A percentile compares a stretch with the other conserved stretches of the same genome.
Conservation (phyloP, 2,888 invertebrate genomes). For the Oithona nana region DNA sequence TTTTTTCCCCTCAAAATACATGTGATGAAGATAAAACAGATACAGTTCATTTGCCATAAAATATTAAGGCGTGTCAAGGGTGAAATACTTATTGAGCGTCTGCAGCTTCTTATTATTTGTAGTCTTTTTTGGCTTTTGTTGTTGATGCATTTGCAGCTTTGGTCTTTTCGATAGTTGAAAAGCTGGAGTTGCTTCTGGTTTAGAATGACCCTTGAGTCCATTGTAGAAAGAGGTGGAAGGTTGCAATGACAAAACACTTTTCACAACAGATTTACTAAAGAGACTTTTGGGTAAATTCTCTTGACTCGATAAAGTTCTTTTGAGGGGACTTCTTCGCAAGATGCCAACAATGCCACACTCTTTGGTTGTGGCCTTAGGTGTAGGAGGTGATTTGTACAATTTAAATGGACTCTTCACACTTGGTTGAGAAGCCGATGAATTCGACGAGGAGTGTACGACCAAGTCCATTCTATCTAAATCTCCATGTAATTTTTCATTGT, state of each 20-base stretch:
- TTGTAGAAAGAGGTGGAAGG: not conserved
- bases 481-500: too few species aligned
- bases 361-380: too few species aligned
- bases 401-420: not conserved
- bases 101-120: not conserved
- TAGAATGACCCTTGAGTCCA: slow-evolving; percentile 9
- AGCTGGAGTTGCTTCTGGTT: slow-evolving; percentile 5
- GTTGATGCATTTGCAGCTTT: not conserved
- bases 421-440: too few species aligned
- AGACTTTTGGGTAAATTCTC: not conserved
- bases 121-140: not conserved
- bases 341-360: not conserved
- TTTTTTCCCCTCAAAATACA: too few species aligned
- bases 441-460: too few species aligned
- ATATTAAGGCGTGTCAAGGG: slow-evolving; percentile 7
- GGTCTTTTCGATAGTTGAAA: not conserved
- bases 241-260: too few species aligned
- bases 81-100: slow-evolving; percentile 4
- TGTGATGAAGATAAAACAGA: too few species aligned
- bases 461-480: not conserved
- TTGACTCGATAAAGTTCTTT: not conserved
- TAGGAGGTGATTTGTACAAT: too few species aligned
- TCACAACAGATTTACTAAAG: not conserved
- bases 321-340: not conserved
- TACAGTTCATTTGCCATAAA: too few species aligned